Evolutionary conservation across 2,888 invertebrate genomes (phyloP), one percentile per base, ranked within the genome.

Genomic region (Drosophila stalkeri): DNA sequence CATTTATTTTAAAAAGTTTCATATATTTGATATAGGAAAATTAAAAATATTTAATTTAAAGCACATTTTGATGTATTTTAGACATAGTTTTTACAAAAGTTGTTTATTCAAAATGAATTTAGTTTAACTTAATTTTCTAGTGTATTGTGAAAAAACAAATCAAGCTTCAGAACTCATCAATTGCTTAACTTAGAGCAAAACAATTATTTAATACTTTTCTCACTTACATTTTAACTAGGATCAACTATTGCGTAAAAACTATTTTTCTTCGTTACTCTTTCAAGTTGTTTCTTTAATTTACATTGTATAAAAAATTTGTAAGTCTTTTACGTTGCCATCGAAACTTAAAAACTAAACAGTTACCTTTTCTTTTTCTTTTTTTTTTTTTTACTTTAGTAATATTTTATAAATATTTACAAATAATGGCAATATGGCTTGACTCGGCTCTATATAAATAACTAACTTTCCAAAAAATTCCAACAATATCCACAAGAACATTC

Each of bases 331-430:
- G 83, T 86, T 83, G 89, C 62, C 66, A 64, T 70, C 71, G 70
- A 27, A 64, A 31, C 66, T 68, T 74, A 65, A 49, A 46, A 54
- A 60, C 67, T 62, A 72, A 73, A 77, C 62, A 78, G 71, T 61
- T 59, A 67, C 54, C 33, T 62, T 61, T 35, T 49, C 55, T 60
- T 35, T 51, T 61, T 35, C 18, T 59, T 61, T 35, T 51, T 60
- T 35, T 51, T 61, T 35, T 33, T 59, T 61, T 35, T 51, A 11
- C 20, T 75, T 37, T 71, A 71, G 1, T 41, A 64, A 66, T 72
- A 55, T 80, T 78, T 70, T 78, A 86, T 90, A 90, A 90, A 89
- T 85, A 90, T 89, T 65, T 90, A 85, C 62, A 84, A 67, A 60
- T 83, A 89, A 90, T 85, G 90, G 89, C 84, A 90, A 90, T 80